phyloP scores from a whole-genome alignment of 1,140 invertebrate genomes.

The Achroia grisella region DNA sequence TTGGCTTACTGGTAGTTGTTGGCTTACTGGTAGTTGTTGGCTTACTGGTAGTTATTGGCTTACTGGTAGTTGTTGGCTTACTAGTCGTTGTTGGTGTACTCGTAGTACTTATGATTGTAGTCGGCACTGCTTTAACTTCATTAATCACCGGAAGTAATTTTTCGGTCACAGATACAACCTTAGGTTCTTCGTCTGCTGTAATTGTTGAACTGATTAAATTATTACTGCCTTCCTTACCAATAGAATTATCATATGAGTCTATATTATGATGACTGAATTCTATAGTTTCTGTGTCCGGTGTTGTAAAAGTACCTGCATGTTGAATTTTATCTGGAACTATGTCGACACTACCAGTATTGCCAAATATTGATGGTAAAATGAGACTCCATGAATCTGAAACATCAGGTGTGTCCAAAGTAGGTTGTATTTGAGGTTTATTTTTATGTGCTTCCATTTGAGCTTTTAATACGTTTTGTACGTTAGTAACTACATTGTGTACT shows the following conservation, averaged over 20 bases:
- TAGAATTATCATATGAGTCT: slow-evolving; percentile 32
- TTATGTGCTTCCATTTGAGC: slow-evolving; percentile 81
- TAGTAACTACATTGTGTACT: slow-evolving; percentile 85
- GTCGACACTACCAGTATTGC: slow-evolving; percentile 77
- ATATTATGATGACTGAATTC: slow-evolving; percentile 41
- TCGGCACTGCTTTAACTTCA: neutral
- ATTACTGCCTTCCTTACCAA: slow-evolving; percentile 49
- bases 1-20: slow-evolving; percentile 12
- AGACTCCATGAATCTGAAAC: slow-evolving; percentile 85
- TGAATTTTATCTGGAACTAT: slow-evolving; percentile 73
- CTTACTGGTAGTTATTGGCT: slow-evolving; percentile 16
- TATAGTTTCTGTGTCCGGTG: slow-evolving; percentile 74
- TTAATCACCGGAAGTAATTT: slow-evolving; percentile 12
- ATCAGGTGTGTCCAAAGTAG: slow-evolving; percentile 79
- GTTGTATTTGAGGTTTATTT: slow-evolving; percentile 74
- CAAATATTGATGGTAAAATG: slow-evolving; percentile 84
- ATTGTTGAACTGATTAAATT: slow-evolving; percentile 28
- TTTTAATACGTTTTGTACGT: slow-evolving; percentile 87
- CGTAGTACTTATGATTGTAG: slow-evolving; percentile 8
- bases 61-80: slow-evolving; percentile 25
- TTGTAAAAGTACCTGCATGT: slow-evolving; percentile 64
- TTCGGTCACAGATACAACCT: slow-evolving; percentile 26
- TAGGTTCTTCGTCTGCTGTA: slow-evolving; percentile 12
- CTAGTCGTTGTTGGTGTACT: slow-evolving; percentile 11
- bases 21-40: slow-evolving; percentile 17